These are phyloP conservation scores for Wasmannia auropunctata DNA, from an alignment of 1,140 invertebrate species.

Conservation along the genomic window DNA sequence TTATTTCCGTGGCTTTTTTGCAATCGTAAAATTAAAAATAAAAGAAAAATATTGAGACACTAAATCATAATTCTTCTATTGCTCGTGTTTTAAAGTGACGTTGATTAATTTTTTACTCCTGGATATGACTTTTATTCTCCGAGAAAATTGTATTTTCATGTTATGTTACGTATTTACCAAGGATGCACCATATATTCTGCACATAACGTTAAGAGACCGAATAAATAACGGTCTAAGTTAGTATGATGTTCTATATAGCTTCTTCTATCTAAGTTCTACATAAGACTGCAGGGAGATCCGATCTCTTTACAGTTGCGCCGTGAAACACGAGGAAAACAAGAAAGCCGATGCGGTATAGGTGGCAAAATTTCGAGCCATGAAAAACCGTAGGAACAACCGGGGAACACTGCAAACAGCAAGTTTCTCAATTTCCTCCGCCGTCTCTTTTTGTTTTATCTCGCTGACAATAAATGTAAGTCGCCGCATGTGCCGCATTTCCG, in stretches of 20 bases:
- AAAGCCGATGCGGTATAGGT: not conserved
- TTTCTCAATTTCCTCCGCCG: constrained; percentile 63
- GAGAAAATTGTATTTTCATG: constrained; percentile 6
- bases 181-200: not conserved
- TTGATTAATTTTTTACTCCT: not conserved
- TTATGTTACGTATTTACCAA: not conserved
- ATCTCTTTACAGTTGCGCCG: not conserved
- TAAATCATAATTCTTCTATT: not conserved
- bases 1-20: not conserved
- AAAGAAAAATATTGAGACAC: not conserved
- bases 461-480: constrained; percentile 64
- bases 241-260: not conserved
- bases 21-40: not conserved
- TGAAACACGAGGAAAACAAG: not conserved
- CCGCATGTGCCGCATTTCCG: constrained; percentile 27
- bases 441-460: constrained; percentile 64
- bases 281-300: not conserved
- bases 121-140: not conserved
- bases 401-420: constrained; percentile 61
- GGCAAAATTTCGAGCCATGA: constrained; percentile 11
- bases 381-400: constrained; percentile 8
- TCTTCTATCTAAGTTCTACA: not conserved
- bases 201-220: not conserved
- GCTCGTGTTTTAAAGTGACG: not conserved
- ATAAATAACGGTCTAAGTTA: not conserved